Percentiles rank a stretch among this genome's conserved stretches.
These are phyloP conservation scores for Drosophila phalerata DNA, from an alignment of 2,888 invertebrate species.

Conservation along the genomic window DNA sequence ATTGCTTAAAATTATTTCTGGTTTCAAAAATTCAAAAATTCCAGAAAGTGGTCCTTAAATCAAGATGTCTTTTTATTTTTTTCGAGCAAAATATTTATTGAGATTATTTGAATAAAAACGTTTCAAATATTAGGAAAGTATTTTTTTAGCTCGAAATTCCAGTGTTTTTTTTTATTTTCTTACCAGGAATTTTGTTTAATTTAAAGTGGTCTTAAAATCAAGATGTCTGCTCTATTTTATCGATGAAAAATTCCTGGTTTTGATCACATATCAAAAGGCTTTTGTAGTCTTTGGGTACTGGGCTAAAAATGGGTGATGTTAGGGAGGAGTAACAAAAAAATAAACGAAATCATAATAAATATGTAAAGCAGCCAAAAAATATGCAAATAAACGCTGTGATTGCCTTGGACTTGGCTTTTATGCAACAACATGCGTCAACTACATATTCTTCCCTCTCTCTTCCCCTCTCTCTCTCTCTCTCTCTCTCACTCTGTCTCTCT, in stretches of 20 bases:
- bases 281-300: not conserved
- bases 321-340: not conserved
- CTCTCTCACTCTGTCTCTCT: not conserved
- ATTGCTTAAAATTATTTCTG: no score
- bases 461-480: not conserved
- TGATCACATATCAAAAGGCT: no score
- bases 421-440: conserved; percentile 52
- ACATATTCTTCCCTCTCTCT: conserved; percentile 3
- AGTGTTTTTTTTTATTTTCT: no score
- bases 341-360: conserved; percentile 63
- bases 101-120: no score
- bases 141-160: no score
- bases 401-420: conserved; percentile 53
- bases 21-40: no score
- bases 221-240: not conserved
- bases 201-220: not conserved
- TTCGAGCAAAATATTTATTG: no score
- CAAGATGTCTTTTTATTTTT: no score
- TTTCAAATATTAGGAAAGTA: no score
- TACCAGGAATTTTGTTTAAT: no score
- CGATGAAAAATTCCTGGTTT: not conserved
- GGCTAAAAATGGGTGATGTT: not conserved
- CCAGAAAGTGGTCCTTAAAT: no score
- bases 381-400: conserved; percentile 75
- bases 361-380: conserved; percentile 70